Evolutionary conservation across 2,888 invertebrate genomes (phyloP).

Genomic region (Cacoxenus indagator): DNA sequence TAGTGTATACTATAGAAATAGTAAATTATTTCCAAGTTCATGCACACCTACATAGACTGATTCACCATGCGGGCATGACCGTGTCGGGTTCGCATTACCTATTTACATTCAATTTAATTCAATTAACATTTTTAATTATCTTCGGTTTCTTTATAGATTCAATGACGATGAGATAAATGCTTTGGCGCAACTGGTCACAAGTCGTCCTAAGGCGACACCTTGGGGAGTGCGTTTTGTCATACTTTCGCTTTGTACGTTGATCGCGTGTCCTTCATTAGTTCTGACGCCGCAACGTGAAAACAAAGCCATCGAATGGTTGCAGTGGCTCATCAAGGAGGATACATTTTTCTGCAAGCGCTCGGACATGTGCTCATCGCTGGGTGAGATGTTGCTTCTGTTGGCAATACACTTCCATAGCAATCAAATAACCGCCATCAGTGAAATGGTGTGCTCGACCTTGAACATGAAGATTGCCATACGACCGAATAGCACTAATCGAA

Average conservation of each 20-base stretch:
- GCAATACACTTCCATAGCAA: slow-evolving; percentile 98
- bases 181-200: slow-evolving; percentile 87
- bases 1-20: no score
- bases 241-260: slow-evolving; percentile 92
- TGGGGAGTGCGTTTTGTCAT: slow-evolving; percentile 95
- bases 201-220: slow-evolving; percentile 89
- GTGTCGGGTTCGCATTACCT: no score
- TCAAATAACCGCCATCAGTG: slow-evolving; percentile 92
- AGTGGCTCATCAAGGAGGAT: slow-evolving; percentile 92
- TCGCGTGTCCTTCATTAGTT: slow-evolving; percentile 91
- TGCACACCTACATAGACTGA: no score
- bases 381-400: slow-evolving; percentile 94
- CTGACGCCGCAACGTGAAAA: slow-evolving; percentile 84
- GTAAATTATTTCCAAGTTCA: no score
- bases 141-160: no score
- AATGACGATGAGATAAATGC: slow-evolving; percentile 92
- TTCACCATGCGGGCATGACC: no score
- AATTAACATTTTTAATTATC: no score
- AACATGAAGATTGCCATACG: slow-evolving; percentile 93
- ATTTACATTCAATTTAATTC: no score
- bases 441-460: slow-evolving; percentile 92
- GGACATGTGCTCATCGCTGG: slow-evolving; percentile 89
- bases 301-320: slow-evolving; percentile 91
- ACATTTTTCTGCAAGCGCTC: slow-evolving; percentile 89
- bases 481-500: slow-evolving; percentile 87